Evolutionary conservation across 2,888 invertebrate genomes (phyloP).

Genomic region (Pharmacophagus antenor): DNA sequence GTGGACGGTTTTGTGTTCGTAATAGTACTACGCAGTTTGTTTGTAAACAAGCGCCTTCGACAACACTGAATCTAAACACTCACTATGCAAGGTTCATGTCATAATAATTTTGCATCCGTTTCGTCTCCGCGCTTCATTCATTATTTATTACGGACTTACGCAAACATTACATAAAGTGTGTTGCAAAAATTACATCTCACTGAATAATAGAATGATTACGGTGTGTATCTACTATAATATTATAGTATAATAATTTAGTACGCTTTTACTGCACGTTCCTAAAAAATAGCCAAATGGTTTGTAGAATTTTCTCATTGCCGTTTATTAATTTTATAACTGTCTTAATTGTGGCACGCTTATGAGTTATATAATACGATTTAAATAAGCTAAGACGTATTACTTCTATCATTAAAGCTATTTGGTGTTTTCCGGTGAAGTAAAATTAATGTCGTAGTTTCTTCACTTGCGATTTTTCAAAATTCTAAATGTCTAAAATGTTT

Average conservation of each 20-base stretch:
- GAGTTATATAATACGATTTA: too few species aligned
- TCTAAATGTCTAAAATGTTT: too few species aligned
- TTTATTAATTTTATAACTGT: too few species aligned
- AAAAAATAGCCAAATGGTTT: too few species aligned
- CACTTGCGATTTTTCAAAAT: too few species aligned
- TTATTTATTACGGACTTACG: slow-evolving; percentile 9
- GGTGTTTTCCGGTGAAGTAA: too few species aligned
- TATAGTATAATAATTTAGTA: not conserved
- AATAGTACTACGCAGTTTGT: slow-evolving; percentile 21
- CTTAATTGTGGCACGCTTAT: too few species aligned
- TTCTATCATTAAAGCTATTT: too few species aligned
- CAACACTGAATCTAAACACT: slow-evolving; percentile 7
- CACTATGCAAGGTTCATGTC: slow-evolving; percentile 15
- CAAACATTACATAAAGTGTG: not conserved
- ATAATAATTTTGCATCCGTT: slow-evolving; percentile 8
- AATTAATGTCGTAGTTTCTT: too few species aligned
- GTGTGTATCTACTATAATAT: not conserved
- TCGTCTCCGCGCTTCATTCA: slow-evolving; percentile 4
- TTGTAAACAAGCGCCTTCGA: slow-evolving; percentile 7
- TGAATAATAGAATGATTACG: not conserved
- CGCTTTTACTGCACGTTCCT: too few species aligned
- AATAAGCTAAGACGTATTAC: too few species aligned
- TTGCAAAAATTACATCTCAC: not conserved
- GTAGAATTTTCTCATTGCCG: too few species aligned
- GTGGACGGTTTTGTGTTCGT: slow-evolving; percentile 8